phyloP scores from a whole-genome alignment of 2,888 invertebrate genomes.

The Pollenia labialis region DNA sequence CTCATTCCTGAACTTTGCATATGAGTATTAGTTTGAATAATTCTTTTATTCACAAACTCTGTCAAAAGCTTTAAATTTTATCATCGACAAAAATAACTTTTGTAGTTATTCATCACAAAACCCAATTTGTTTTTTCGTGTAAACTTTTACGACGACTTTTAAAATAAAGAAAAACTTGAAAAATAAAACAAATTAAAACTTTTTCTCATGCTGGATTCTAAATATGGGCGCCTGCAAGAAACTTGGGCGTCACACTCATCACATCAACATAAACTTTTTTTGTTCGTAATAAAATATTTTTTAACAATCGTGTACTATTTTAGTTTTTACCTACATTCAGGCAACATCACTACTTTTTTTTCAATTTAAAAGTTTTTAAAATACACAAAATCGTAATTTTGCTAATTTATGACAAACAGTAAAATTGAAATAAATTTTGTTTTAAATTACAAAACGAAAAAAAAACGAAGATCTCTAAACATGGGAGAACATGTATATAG shows the following conservation, averaged over 20 bases:
- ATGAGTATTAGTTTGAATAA: too few species aligned
- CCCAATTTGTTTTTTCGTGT: slow-evolving; percentile 8
- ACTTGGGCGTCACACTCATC: slow-evolving; percentile 65
- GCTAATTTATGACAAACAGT: slow-evolving; percentile 71
- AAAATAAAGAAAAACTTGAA: slow-evolving; percentile 13
- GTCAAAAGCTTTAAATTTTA: neutral
- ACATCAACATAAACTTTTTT: slow-evolving; percentile 47
- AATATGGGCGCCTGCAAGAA: slow-evolving; percentile 65
- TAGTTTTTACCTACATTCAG: slow-evolving; percentile 50
- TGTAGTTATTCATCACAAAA: neutral
- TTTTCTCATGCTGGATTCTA: slow-evolving; percentile 45
- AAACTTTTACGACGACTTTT: slow-evolving; percentile 57
- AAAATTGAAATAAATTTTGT: slow-evolving; percentile 68
- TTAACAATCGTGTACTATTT: slow-evolving; percentile 19
- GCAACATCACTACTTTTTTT: neutral
- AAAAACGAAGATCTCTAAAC: neutral
- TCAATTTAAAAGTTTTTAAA: slow-evolving; percentile 12
- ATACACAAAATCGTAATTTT: slow-evolving; percentile 70
- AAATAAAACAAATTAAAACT: slow-evolving; percentile 18
- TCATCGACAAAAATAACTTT: neutral
- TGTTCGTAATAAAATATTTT: slow-evolving; percentile 56
- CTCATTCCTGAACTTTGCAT: too few species aligned
- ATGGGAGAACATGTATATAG: neutral
- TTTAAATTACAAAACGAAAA: slow-evolving; percentile 31
- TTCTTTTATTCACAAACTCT: neutral